These are phyloP conservation scores for Macrobrachium nipponense DNA, from an alignment of 1,140 invertebrate species.

Conservation along the genomic window DNA sequence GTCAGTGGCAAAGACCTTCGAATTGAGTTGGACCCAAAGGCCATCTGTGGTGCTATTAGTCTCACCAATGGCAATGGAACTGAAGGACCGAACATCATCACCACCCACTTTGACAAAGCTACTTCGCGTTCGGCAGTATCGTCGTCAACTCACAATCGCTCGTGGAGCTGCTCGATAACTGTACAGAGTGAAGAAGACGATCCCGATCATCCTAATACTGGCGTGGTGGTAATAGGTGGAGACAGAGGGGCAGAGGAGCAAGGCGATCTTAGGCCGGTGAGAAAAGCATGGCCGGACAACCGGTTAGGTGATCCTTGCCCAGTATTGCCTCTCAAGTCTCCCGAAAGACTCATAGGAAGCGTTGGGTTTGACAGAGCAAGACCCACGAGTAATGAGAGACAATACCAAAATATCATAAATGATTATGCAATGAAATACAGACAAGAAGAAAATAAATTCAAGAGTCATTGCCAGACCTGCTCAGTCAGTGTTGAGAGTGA, in stretches of 20 bases:
- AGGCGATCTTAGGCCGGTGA: no score
- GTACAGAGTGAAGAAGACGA: no score
- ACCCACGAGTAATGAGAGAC: not conserved
- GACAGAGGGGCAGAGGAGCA: no score
- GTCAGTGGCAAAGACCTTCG: constrained; percentile 12
- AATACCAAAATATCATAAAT: not conserved
- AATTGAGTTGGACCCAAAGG: constrained; percentile 19
- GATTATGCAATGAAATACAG: not conserved
- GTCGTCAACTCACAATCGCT: no score
- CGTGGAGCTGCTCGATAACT: no score
- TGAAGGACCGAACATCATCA: constrained; percentile 1
- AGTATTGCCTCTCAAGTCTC: no score
- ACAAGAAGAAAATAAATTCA: constrained; percentile 11
- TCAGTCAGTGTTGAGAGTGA: not conserved
- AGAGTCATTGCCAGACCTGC: not conserved
- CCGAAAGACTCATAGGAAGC: not conserved
- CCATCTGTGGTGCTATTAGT: constrained; percentile 25
- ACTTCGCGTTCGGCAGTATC: not conserved
- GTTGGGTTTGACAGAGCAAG: not conserved
- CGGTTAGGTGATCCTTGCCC: no score
- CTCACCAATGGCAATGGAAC: constrained; percentile 28
- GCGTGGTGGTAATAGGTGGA: no score
- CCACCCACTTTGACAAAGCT: not conserved
- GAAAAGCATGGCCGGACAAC: no score
- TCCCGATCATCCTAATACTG: no score